phyloP scores from a whole-genome alignment of 2,888 invertebrate species.

The Nemurella pictetii region DNA sequence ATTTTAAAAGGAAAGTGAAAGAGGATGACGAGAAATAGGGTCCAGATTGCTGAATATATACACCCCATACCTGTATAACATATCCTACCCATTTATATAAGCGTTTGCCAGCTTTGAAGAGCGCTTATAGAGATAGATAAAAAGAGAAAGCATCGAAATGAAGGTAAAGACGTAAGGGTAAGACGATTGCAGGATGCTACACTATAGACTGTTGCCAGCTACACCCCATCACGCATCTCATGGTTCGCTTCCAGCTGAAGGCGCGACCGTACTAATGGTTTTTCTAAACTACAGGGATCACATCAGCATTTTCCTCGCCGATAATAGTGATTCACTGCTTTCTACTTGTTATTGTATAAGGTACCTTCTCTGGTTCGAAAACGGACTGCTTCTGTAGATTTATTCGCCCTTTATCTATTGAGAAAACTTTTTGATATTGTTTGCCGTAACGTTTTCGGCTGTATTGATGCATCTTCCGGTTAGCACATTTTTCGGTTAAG shows the following conservation, averaged over 20 bases:
- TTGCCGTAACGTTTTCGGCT: slow-evolving; percentile 14
- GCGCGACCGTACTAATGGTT: slow-evolving; percentile 22
- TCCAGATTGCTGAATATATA: slow-evolving; percentile 17
- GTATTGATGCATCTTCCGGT: slow-evolving; percentile 26
- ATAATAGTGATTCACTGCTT: slow-evolving; percentile 16
- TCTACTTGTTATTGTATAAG: not conserved
- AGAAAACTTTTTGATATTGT: slow-evolving; percentile 26
- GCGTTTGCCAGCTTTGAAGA: slow-evolving; percentile 1
- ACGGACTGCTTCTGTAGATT: slow-evolving; percentile 12
- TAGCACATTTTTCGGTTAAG: slow-evolving; percentile 13
- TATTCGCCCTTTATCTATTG: slow-evolving; percentile 25
- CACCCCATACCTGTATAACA: not conserved
- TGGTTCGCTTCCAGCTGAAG: not conserved
- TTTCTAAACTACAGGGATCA: slow-evolving; percentile 14
- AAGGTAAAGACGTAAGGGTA: not conserved
- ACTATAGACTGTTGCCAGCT: too few relatives aligned
- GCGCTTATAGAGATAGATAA: not conserved
- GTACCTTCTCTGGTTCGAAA: not conserved
- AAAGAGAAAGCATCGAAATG: slow-evolving; percentile 1
- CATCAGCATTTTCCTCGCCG: slow-evolving; percentile 14
- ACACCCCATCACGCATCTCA: not conserved
- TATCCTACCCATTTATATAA: slow-evolving; percentile 9
- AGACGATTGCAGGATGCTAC: not conserved
- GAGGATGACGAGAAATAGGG: not conserved
- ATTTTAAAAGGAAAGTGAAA: not conserved